Conservation (phyloP, 2,888 invertebrate genomes). For the Fragum fragum region DNA sequence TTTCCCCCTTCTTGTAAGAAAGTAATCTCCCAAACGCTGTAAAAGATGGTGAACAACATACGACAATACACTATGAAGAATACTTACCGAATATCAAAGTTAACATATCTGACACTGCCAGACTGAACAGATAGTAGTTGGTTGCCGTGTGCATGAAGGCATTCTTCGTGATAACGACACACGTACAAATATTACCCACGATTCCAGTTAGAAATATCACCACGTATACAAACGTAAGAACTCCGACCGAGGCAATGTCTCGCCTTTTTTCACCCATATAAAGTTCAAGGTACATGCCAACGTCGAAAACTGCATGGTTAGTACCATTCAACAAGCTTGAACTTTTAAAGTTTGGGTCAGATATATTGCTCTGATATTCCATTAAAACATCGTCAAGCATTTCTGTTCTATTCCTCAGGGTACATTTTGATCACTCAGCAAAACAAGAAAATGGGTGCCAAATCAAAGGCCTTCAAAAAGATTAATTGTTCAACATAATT, state of each 20-base stretch:
- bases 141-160: constrained; percentile 95
- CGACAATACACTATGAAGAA: too few relatives aligned
- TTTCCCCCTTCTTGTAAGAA: too few relatives aligned
- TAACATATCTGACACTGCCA: constrained; percentile 94
- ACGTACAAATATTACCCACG: constrained; percentile 94
- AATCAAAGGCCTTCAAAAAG: too few relatives aligned
- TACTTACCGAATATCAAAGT: constrained; percentile 91
- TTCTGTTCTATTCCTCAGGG: neutral
- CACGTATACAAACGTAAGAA: constrained; percentile 88
- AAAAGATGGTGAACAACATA: too few relatives aligned
- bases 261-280: constrained; percentile 77
- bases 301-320: constrained; percentile 13
- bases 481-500: too few relatives aligned
- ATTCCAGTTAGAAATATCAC: constrained; percentile 93
- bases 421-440: neutral
- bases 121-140: constrained; percentile 96
- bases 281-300: constrained; percentile 21
- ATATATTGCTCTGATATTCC: constrained; percentile 15
- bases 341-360: neutral
- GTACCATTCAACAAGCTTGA: neutral
- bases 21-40: too few relatives aligned
- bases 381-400: constrained; percentile 2
- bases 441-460: too few relatives aligned
- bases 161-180: constrained; percentile 94
- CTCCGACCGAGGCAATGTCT: constrained; percentile 73